A percentile compares a stretch with the other conserved stretches of the same genome.
These are phyloP conservation scores for Platalea minor DNA, from an alignment of 2,797 vertebrate genomes.

Conservation along the genomic window DNA sequence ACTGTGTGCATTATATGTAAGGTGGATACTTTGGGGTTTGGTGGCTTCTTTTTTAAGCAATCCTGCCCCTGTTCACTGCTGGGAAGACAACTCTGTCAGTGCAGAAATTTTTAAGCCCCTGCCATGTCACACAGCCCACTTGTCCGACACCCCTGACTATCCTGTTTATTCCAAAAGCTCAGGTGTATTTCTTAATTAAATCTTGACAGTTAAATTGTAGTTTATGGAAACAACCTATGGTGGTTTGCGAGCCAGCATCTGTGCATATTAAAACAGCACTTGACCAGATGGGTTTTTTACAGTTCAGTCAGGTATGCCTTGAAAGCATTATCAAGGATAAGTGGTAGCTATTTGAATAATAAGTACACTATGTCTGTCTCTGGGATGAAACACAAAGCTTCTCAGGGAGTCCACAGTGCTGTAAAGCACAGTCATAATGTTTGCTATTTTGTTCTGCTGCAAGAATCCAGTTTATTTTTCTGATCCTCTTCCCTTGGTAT, in stretches of 20 bases:
- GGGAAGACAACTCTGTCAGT: not conserved
- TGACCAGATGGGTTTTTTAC: slow-evolving; percentile 18
- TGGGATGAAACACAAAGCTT: not conserved
- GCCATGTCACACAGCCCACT: not conserved
- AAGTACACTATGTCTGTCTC: not conserved
- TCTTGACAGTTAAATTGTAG: not conserved
- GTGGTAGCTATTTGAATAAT: slow-evolving; percentile 6
- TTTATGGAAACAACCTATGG: not conserved
- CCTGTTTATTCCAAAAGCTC: not conserved
- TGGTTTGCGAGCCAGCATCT: not conserved
- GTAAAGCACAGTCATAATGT: not conserved
- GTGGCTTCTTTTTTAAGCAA: not conserved
- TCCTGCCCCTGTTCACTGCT: not conserved
- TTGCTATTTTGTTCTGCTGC: not conserved
- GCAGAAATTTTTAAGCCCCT: not conserved
- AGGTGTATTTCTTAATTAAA: not conserved
- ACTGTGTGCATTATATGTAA: not conserved
- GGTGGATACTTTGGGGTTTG: not conserved
- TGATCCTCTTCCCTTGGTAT: not conserved
- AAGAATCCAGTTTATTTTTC: not conserved
- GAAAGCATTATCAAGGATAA: slow-evolving; percentile 8
- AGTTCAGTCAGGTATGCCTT: slow-evolving; percentile 30
- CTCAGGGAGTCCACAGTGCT: not conserved
- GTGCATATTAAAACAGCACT: not conserved
- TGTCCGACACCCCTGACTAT: not conserved